Base-by-base conservation (phyloP, 2,113 vertebrate species). In the Pandion haliaetus region DNA sequence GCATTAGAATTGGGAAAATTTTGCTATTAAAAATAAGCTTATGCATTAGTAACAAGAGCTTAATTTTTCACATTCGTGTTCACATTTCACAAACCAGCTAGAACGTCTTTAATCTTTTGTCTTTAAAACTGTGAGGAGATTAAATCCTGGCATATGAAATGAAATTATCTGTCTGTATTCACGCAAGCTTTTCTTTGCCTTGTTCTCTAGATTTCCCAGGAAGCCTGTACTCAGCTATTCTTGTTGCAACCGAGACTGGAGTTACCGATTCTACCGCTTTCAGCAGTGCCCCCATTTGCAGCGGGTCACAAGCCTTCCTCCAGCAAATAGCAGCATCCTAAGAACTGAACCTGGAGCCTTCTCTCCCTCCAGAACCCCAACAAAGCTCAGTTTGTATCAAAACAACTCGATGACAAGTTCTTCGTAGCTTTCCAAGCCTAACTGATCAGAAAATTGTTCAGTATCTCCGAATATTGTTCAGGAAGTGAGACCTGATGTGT, bases 361-460 rank as follows among this genome's bases (percentile, higher is more conserved):
- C 38, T 8, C 52, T 12, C 96, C 96, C 96, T 20, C 98, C 79
- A 50, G 29, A 12, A 88, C 61, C 59, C 98, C 98, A 25, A 59
- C n/a, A 12, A 85, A 40, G 44, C 91, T 99, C 24, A 93, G 47
- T 55, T 67, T 98, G 21, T 63, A 91, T 42, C 29, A 59, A 17
- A 99, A 98, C 90, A 7, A 36, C 32, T 70, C 98, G 17, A 90
- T 95, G 0, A 50, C 82, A 16, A 25, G 98, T 2, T 84, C 74
- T 9, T 67, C 78, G 10, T 99, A 98, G 98, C 97, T 99, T 42
- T 76, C 71, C 29, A 93, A 83, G 9, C 97, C 98, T 1, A 49
- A 36, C 1, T 14, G 54, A 18, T 94, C 98, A 58, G 72, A 73
- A 7, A 94, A 89, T 24, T 82, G 98, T 32, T 93, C 11, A 11